Evolutionary conservation across 2,113 vertebrate genomes (phyloP).

Genomic region (Acanthochromis polyacanthus): DNA sequence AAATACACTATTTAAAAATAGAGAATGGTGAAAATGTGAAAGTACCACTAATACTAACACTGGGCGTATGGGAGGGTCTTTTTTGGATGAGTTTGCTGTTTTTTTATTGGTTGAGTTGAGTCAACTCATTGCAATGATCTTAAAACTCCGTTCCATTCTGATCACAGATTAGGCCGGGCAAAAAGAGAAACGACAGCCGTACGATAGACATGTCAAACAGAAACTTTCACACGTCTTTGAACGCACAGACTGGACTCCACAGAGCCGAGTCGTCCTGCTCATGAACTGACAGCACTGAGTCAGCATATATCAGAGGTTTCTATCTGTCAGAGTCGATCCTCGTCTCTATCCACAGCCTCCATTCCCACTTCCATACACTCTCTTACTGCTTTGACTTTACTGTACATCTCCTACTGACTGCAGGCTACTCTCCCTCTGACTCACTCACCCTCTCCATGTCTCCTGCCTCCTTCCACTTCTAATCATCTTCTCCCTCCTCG

Average conservation of each 20-base stretch:
- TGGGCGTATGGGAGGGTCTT: too few relatives aligned
- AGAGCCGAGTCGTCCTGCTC: background rate
- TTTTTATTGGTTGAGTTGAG: too few relatives aligned
- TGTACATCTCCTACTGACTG: slow-evolving; percentile 28
- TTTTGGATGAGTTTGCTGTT: too few relatives aligned
- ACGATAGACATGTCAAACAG: slow-evolving; percentile 33
- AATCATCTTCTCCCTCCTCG: background rate
- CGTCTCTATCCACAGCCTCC: slow-evolving; percentile 30
- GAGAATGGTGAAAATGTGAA: too few relatives aligned
- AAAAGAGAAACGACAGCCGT: background rate
- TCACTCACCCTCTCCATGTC: background rate
- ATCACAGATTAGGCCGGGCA: background rate
- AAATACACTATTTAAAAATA: too few relatives aligned
- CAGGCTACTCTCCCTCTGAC: background rate
- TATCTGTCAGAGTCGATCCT: slow-evolving; percentile 59
- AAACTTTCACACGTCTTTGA: slow-evolving; percentile 45
- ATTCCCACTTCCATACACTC: background rate
- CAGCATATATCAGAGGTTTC: slow-evolving; percentile 40
- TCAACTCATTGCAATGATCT: background rate
- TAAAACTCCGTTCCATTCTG: background rate
- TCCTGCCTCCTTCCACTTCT: background rate
- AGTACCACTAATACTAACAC: too few relatives aligned
- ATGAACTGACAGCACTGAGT: slow-evolving; percentile 46
- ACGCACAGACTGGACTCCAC: background rate
- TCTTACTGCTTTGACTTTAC: slow-evolving; percentile 13